These are phyloP conservation scores for Chaetura pelagica DNA, from an alignment of 2,113 vertebrate genomes.

Conservation along the genomic window DNA sequence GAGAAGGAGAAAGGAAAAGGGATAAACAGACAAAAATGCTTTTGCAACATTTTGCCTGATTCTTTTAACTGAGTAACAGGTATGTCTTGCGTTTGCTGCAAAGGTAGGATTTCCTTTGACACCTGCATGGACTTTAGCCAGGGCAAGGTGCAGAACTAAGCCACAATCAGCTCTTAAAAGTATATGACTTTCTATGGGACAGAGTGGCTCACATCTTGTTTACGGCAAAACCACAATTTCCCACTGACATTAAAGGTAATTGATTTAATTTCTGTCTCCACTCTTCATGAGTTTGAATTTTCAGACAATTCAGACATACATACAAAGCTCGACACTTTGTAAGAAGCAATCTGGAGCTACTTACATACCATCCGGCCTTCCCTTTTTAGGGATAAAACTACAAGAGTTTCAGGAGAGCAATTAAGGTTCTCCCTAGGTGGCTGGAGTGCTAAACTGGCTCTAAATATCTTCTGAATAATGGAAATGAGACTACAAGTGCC, in stretches of 20 bases:
- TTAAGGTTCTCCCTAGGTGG: neutral
- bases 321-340: neutral
- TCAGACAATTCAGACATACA: neutral
- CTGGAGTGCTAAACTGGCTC: neutral
- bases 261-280: neutral
- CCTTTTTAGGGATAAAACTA: neutral
- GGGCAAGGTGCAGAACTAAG: neutral
- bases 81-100: neutral
- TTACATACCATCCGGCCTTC: neutral
- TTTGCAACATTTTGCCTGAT: neutral
- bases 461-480: neutral
- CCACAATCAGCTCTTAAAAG: neutral
- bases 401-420: neutral
- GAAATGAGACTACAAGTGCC: neutral
- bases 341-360: neutral
- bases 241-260: neutral
- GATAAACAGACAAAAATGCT: neutral
- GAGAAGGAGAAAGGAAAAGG: too few species aligned
- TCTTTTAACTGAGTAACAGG: neutral
- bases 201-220: neutral
- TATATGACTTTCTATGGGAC: neutral
- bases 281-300: neutral
- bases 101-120: neutral
- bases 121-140: constrained; percentile 11
- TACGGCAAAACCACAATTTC: neutral